Evolutionary conservation across 2,113 vertebrate genomes (phyloP).

Genomic region (Calyptommatus sinebrachiatus): DNA sequence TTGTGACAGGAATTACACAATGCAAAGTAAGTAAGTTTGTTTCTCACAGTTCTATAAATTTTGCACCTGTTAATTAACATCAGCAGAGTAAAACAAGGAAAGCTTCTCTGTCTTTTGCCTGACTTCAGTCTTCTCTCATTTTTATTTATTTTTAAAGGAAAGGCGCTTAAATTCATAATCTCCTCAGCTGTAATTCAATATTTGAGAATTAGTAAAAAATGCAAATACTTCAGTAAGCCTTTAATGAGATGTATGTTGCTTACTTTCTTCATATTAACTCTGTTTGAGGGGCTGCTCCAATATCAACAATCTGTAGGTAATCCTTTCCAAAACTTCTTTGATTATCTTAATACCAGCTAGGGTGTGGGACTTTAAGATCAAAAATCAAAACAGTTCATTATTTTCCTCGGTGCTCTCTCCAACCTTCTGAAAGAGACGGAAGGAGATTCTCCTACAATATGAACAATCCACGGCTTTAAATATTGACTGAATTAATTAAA

Average conservation of each 20-base stretch:
- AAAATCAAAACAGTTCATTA: neutral
- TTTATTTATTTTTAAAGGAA: slow-evolving; percentile 66
- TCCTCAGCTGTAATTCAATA: slow-evolving; percentile 67
- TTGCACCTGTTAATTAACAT: slow-evolving; percentile 49
- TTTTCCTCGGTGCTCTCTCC: neutral
- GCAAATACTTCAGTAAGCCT: slow-evolving; percentile 66
- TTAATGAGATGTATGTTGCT: slow-evolving; percentile 69
- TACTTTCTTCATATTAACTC: slow-evolving; percentile 67
- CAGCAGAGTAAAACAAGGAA: slow-evolving; percentile 55
- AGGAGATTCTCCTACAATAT: too few species aligned
- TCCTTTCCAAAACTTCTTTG: slow-evolving; percentile 56
- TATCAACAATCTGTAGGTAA: slow-evolving; percentile 40
- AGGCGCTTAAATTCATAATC: slow-evolving; percentile 61
- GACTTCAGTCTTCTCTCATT: slow-evolving; percentile 62
- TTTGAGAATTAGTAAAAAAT: slow-evolving; percentile 68
- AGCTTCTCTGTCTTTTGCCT: slow-evolving; percentile 52
- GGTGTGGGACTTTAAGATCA: slow-evolving; percentile 12
- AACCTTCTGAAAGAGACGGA: neutral
- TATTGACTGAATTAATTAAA: neutral
- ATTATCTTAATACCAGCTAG: slow-evolving; percentile 37
- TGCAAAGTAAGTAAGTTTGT: neutral
- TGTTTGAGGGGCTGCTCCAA: slow-evolving; percentile 48
- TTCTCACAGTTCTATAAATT: neutral
- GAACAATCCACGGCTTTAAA: neutral
- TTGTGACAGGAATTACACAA: neutral